These are phyloP conservation scores for Pundamilia nyererei DNA, from an alignment of 2,113 vertebrate genomes.

Conservation along the genomic window DNA sequence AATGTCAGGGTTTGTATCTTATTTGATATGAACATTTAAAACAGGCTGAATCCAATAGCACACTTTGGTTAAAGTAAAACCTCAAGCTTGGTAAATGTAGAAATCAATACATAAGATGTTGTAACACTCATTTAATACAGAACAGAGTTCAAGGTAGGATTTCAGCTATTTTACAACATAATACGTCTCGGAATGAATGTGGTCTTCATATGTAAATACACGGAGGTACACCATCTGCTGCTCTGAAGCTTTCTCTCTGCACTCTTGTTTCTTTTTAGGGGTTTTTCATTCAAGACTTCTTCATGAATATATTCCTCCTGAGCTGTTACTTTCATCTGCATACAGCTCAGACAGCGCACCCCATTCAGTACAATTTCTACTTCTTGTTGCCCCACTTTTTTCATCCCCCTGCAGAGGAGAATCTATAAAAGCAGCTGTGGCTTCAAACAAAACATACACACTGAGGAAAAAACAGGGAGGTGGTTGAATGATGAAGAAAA, in stretches of 20 bases:
- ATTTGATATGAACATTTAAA: not conserved
- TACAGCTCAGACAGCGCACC: not conserved
- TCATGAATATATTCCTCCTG: slow-evolving; percentile 32
- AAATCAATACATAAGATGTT: not conserved
- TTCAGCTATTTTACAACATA: not conserved
- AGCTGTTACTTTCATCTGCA: slow-evolving; percentile 46
- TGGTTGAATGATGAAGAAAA: not conserved
- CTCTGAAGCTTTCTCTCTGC: slow-evolving; percentile 6
- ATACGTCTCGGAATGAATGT: not conserved
- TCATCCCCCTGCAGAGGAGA: not conserved
- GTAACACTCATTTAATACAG: not conserved
- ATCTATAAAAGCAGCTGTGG: not conserved
- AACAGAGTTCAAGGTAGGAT: not conserved
- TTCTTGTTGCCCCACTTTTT: not conserved
- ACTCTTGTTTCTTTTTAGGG: slow-evolving; percentile 8
- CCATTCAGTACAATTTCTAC: not conserved
- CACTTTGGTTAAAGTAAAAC: not conserved
- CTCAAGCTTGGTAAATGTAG: not conserved
- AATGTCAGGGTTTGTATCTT: not conserved
- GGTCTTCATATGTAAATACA: not conserved
- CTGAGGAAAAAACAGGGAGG: not conserved
- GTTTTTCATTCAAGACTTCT: slow-evolving; percentile 25
- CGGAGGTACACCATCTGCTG: not conserved
- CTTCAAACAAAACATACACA: slow-evolving; percentile 6
- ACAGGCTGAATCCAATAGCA: not conserved